phyloP scores from a whole-genome alignment of 2,113 vertebrate genomes.

The Ceuthmochares aereus region DNA sequence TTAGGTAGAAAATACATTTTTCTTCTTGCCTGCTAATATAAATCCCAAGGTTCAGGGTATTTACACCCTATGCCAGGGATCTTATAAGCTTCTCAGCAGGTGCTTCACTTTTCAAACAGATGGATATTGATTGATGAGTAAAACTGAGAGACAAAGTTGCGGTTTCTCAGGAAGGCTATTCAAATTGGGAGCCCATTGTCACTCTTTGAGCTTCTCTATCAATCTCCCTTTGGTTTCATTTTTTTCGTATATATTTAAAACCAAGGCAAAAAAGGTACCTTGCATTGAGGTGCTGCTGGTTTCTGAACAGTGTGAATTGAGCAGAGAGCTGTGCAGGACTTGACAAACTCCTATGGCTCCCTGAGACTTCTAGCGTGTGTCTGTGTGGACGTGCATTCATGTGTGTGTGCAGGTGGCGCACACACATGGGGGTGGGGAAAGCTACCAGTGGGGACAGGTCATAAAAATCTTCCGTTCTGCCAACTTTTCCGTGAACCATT shows the following conservation, averaged over 20 bases:
- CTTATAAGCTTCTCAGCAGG: conserved; percentile 17
- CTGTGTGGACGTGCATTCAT: not conserved
- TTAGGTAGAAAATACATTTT: not conserved
- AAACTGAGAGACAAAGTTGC: not conserved
- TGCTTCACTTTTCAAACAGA: conserved; percentile 27
- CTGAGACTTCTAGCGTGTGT: not conserved
- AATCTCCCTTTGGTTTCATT: not conserved
- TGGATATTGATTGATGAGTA: conserved; percentile 26
- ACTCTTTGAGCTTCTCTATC: not conserved
- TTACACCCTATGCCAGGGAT: not conserved
- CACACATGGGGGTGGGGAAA: not conserved
- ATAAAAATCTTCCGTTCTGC: conserved; percentile 48
- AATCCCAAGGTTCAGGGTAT: not conserved
- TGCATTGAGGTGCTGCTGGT: not conserved
- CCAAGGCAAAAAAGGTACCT: not conserved
- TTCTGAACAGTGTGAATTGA: not conserved
- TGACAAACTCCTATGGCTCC: not conserved
- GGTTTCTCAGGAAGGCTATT: conserved; percentile 4
- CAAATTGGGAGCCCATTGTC: not conserved
- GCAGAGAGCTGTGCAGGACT: not conserved
- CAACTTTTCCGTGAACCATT: conserved; percentile 34
- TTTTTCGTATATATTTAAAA: conserved; percentile 39
- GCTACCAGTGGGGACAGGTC: not conserved
- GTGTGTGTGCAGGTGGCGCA: accelerated
- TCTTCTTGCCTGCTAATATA: not conserved